Conservation (phyloP, 1,140 invertebrate genomes). For the Drosophila melanica region DNA sequence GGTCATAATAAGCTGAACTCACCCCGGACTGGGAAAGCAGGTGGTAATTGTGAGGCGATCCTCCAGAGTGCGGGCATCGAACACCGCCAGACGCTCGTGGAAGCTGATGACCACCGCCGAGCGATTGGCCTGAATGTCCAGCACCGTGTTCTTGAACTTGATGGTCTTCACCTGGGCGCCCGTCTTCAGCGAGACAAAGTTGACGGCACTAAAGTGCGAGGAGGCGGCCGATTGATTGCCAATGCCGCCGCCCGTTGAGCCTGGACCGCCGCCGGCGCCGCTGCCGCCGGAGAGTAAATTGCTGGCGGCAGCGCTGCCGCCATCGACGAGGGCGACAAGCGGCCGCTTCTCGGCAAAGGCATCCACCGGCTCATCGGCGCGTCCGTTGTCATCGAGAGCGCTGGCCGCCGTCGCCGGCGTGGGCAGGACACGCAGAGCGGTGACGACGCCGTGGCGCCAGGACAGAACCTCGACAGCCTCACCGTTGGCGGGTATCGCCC, state of each 20-base stretch:
- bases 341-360: constrained; percentile 91
- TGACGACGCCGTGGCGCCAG: constrained; percentile 94
- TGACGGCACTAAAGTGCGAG: constrained; percentile 93
- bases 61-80: constrained; percentile 94
- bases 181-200: constrained; percentile 94
- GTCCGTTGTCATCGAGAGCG: constrained; percentile 65
- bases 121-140: constrained; percentile 93
- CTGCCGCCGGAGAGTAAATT: constrained; percentile 36
- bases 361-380: constrained; percentile 86
- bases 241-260: constrained; percentile 16
- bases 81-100: constrained; percentile 94
- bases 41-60: constrained; percentile 94
- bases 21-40: constrained; percentile 92
- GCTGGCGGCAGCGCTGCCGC: constrained; percentile 85
- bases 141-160: constrained; percentile 95
- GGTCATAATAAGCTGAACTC: constrained; percentile 12
- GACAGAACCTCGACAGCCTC: constrained; percentile 96
- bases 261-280: background rate
- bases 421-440: constrained; percentile 92
- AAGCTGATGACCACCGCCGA: constrained; percentile 94
- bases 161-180: constrained; percentile 96
- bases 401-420: constrained; percentile 86
- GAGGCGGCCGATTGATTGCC: constrained; percentile 17
- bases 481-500: constrained; percentile 89
- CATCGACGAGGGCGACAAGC: constrained; percentile 94